A percentile compares a stretch with the other conserved stretches of the same genome.
phyloP scores from a whole-genome alignment of 2,113 vertebrate species.

The Bombycilla garrulus region DNA sequence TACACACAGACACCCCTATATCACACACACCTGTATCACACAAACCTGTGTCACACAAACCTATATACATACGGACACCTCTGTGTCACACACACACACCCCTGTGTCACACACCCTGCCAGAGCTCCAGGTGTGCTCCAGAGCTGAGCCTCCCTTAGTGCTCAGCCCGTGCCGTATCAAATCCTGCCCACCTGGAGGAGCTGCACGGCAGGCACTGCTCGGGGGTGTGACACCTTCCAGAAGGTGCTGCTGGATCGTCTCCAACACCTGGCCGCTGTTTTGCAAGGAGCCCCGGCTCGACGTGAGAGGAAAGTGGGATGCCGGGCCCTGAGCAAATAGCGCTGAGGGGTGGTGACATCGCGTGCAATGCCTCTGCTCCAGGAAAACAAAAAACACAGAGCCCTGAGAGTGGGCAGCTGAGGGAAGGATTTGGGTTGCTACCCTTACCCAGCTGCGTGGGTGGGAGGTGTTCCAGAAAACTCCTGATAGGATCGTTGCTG shows the following conservation, averaged over 20 bases:
- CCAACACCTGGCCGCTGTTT: not conserved
- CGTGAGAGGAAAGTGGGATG: not conserved
- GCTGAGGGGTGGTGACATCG: not conserved
- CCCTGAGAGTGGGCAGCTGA: not conserved
- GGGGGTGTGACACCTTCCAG: not conserved
- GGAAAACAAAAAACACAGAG: not conserved
- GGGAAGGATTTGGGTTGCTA: not conserved
- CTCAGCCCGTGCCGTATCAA: not conserved
- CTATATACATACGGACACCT: too few relatives aligned
- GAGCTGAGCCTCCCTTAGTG: not conserved
- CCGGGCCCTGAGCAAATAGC: not conserved
- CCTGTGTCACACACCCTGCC: too few relatives aligned
- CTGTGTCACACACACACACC: not conserved
- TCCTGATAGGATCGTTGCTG: not conserved
- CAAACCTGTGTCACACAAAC: too few relatives aligned
- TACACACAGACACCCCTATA: too few relatives aligned
- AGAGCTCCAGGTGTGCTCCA: not conserved
- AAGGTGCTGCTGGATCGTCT: not conserved
- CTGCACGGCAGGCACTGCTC: fast-evolving
- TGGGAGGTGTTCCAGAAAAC: not conserved
- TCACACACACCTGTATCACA: too few relatives aligned
- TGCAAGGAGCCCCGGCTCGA: not conserved
- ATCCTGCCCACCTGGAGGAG: not conserved
- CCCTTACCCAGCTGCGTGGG: not conserved
- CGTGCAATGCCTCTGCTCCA: not conserved